Conservation (phyloP, 2,113 vertebrate species). For the Atrichornis clamosus region DNA sequence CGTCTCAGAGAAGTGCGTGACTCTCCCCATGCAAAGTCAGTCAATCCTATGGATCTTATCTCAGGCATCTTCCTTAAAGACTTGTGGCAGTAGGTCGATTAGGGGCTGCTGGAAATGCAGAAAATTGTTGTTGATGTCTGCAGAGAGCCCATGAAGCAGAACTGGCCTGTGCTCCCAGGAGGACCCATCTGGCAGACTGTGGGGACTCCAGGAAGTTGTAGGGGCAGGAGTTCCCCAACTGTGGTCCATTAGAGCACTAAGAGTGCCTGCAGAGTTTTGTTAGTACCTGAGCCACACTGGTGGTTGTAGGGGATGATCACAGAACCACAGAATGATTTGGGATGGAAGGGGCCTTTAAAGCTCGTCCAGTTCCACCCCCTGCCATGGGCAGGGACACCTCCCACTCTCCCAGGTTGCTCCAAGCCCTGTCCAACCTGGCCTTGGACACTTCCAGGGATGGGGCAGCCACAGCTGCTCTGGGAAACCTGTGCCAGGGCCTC, state of each 20-base stretch:
- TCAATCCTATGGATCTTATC: neutral
- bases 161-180: neutral
- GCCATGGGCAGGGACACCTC: neutral
- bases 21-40: neutral
- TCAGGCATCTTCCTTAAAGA: neutral
- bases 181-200: neutral
- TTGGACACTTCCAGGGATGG: neutral
- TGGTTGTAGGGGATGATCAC: neutral
- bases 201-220: neutral
- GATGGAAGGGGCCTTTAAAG: neutral
- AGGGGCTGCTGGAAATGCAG: neutral
- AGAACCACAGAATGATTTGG: neutral
- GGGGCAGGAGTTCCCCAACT: neutral
- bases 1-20: neutral
- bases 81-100: neutral
- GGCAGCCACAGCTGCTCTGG: neutral
- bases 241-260: neutral
- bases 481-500: rapidly evolving
- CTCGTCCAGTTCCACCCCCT: neutral
- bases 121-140: neutral
- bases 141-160: neutral
- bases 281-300: rapidly evolving
- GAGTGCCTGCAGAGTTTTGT: neutral
- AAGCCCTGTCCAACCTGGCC: rapidly evolving
- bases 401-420: neutral